phyloP scores from a whole-genome alignment of 2,113 vertebrate species.

The Boleophthalmus pectinirostris region DNA sequence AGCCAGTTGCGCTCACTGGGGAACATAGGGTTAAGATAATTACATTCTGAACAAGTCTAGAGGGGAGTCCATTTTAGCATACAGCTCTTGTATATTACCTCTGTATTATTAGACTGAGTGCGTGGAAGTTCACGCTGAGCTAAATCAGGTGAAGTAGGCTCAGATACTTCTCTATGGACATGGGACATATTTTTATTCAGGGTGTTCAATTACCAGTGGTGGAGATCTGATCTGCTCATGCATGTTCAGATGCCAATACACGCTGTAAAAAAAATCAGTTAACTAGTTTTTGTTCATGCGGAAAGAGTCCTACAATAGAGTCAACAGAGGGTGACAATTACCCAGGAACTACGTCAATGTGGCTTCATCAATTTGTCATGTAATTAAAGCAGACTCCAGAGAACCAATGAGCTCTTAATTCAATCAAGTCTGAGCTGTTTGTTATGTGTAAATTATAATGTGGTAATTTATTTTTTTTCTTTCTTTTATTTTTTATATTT shows the following conservation, averaged over 20 bases:
- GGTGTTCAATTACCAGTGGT: conserved; percentile 20
- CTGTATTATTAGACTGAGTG: background rate
- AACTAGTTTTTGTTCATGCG: conserved; percentile 55
- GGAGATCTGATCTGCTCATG: conserved; percentile 6
- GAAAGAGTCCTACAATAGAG: conserved; percentile 33
- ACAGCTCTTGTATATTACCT: background rate
- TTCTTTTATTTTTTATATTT: background rate
- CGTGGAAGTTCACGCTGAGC: conserved; percentile 3
- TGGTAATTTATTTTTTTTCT: background rate
- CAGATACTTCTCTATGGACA: background rate
- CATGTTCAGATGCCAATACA: conserved; percentile 33
- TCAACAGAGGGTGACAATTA: conserved; percentile 37
- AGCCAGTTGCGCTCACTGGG: background rate
- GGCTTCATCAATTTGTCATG: conserved; percentile 47
- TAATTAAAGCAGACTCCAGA: conserved; percentile 37
- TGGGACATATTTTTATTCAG: background rate
- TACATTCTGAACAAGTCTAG: background rate
- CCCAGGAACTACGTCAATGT: conserved; percentile 26
- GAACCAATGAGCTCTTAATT: conserved; percentile 8
- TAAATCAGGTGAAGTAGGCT: background rate
- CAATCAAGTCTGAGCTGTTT: background rate
- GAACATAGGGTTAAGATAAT: background rate
- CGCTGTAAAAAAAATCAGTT: conserved; percentile 21
- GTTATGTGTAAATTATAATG: background rate
- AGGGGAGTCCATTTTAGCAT: background rate